These are phyloP conservation scores for Plutella xylostella DNA, from an alignment of 2,888 invertebrate genomes.

Conservation along the genomic window DNA sequence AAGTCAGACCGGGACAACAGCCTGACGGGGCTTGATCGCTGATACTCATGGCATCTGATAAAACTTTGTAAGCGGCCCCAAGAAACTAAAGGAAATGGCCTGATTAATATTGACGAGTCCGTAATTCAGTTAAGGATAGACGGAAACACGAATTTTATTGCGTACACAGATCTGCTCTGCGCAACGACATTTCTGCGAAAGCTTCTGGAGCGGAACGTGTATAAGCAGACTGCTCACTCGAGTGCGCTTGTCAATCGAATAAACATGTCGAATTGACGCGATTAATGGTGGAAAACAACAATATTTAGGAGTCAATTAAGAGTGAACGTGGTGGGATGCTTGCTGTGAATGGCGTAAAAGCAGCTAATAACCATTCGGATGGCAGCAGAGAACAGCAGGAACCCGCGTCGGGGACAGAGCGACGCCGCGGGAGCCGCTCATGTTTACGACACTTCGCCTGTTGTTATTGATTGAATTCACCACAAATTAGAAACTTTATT, in stretches of 20 bases:
- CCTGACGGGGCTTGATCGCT: conserved; percentile 38
- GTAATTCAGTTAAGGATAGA: background rate
- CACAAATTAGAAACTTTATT: conserved; percentile 46
- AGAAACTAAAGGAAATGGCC: conserved; percentile 41
- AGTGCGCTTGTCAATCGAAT: conserved; percentile 36
- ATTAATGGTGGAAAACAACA: conserved; percentile 53
- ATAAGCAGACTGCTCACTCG: conserved; percentile 32
- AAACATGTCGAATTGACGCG: conserved; percentile 55
- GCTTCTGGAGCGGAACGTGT: background rate
- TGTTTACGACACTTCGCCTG: conserved; percentile 46
- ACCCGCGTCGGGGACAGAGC: conserved; percentile 36
- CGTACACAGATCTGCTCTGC: background rate
- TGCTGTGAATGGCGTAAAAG: conserved; percentile 50
- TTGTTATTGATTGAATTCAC: conserved; percentile 45
- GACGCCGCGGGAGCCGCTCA: conserved; percentile 29
- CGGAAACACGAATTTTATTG: background rate
- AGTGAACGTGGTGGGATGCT: conserved; percentile 50
- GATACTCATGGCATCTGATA: conserved; percentile 50
- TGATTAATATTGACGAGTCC: conserved; percentile 1
- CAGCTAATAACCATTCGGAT: conserved; percentile 53
- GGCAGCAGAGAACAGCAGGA: conserved; percentile 55
- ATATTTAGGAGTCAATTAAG: conserved; percentile 62
- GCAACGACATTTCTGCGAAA: conserved; percentile 1
- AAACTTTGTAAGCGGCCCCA: conserved; percentile 32
- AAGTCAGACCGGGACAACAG: conserved; percentile 36